phyloP scores from a whole-genome alignment of 2,888 invertebrate genomes.

The Iphiclides podalirius region DNA sequence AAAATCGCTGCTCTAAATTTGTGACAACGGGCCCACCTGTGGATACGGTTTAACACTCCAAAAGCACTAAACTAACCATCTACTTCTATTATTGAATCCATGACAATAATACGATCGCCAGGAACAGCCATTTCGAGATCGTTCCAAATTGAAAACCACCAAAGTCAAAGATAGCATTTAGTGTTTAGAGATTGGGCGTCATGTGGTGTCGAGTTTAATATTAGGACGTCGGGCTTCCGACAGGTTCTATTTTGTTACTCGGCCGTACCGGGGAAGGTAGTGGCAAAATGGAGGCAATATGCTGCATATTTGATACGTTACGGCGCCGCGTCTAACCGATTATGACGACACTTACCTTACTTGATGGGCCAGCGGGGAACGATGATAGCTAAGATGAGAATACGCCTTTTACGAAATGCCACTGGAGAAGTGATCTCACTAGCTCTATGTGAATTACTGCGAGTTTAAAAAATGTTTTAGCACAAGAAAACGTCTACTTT shows the following conservation, averaged over 20 bases:
- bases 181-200: slow-evolving; percentile 17
- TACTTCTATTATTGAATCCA: too few relatives aligned
- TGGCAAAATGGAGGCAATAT: slow-evolving; percentile 33
- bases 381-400: slow-evolving; percentile 8
- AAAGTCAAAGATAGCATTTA: slow-evolving; percentile 1
- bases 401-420: neutral
- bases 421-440: too few relatives aligned
- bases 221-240: slow-evolving; percentile 40
- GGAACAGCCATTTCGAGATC: neutral
- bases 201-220: slow-evolving; percentile 31
- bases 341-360: slow-evolving; percentile 51
- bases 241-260: slow-evolving; percentile 47
- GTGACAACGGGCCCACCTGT: too few relatives aligned
- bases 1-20: too few relatives aligned
- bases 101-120: too few relatives aligned
- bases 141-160: neutral
- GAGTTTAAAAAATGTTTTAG: too few relatives aligned
- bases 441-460: too few relatives aligned
- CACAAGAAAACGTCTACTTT: too few relatives aligned
- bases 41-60: too few relatives aligned
- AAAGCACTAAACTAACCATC: too few relatives aligned
- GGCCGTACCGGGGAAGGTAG: slow-evolving; percentile 19
- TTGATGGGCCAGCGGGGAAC: slow-evolving; percentile 33
- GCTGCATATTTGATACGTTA: slow-evolving; percentile 69
- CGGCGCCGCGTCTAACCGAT: slow-evolving; percentile 55